Evolutionary conservation across 2,888 invertebrate species (phyloP).

Genomic region (Drosophila acutilabella): DNA sequence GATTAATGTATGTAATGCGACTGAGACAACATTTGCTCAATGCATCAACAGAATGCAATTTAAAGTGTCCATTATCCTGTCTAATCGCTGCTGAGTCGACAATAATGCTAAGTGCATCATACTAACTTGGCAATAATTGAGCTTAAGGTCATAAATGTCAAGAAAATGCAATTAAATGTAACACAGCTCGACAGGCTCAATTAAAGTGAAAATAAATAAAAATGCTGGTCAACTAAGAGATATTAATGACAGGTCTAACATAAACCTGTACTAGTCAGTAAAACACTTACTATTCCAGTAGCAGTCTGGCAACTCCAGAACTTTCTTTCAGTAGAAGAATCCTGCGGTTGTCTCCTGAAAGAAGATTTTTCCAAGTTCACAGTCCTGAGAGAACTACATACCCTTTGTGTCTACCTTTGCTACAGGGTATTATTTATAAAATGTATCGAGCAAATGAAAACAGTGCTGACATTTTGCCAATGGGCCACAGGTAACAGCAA

Average conservation of each 20-base stretch:
- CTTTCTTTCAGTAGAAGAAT: too few species aligned
- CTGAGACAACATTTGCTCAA: conserved; percentile 20
- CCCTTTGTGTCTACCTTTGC: background rate
- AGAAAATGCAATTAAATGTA: conserved; percentile 63
- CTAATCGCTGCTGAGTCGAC: conserved; percentile 33
- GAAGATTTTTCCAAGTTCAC: too few species aligned
- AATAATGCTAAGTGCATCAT: conserved; percentile 18
- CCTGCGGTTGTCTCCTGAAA: too few species aligned
- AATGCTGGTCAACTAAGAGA: background rate
- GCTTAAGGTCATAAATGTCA: conserved; percentile 26
- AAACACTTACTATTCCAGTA: too few species aligned
- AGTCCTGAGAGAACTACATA: background rate
- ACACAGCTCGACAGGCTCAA: conserved; percentile 44
- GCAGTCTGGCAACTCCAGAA: too few species aligned
- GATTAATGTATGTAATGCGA: conserved; percentile 66
- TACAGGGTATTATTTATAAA: conserved; percentile 9
- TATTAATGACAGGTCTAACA: background rate
- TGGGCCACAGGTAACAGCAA: conserved; percentile 16
- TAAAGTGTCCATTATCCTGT: conserved; percentile 53
- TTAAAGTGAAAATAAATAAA: conserved; percentile 11
- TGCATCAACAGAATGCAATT: conserved; percentile 54
- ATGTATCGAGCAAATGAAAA: conserved; percentile 36
- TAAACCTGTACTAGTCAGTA: too few species aligned
- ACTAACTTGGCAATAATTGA: conserved; percentile 30
- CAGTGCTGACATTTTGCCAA: conserved; percentile 41